Evolutionary conservation across 2,113 vertebrate species (phyloP), one percentile per base, ranked within the genome.

Genomic region (Otis tarda): DNA sequence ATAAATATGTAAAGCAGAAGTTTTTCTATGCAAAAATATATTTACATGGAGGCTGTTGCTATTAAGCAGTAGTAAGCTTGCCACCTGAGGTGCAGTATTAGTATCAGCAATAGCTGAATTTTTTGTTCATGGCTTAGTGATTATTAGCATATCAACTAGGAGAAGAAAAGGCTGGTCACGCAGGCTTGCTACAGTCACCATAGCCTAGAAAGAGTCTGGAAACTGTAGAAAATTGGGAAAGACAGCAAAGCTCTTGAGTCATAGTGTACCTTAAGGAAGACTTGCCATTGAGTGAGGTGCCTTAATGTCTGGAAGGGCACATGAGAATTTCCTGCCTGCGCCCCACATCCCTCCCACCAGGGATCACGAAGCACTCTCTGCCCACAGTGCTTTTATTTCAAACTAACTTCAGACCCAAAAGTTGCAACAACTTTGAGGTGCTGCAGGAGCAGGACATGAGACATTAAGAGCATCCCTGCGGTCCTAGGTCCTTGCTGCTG

Each of bases 391-490:
- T 55, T 45, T 70, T 24, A 9, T 33, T 75, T 50, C 67, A 79
- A 87, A 80, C 2, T 11, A 43, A 12, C n/a, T 65, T 55, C 68
- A 45, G 45, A 39, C n/a, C 25, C 45, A 69, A 90, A 75, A 79
- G 27, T 45, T 3, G 3, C 50, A 60, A 50, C 12, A 45, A 4
- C n/a, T 83, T 31, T 16, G 50, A 65, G n/a, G 27, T 56, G 50
- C 27, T 0, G 0, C 9, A 2, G 14, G 39, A 70, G 14, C 19
- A 39, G 39, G 50, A 37, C 0, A 0, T 23, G 31, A 56, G 27
- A 22, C n/a, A 55, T 50, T 11, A 55, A 7, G 31, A 65, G n/a
- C 45, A 60, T 41, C 11, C 27, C 45, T 1, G 3, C 11, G 65
- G 61, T 43, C 56, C 49, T 14, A 18, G 12, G 12, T 60, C 27